Base-by-base conservation (phyloP, 2,888 invertebrate genomes). In the Hecatera dysodea region DNA sequence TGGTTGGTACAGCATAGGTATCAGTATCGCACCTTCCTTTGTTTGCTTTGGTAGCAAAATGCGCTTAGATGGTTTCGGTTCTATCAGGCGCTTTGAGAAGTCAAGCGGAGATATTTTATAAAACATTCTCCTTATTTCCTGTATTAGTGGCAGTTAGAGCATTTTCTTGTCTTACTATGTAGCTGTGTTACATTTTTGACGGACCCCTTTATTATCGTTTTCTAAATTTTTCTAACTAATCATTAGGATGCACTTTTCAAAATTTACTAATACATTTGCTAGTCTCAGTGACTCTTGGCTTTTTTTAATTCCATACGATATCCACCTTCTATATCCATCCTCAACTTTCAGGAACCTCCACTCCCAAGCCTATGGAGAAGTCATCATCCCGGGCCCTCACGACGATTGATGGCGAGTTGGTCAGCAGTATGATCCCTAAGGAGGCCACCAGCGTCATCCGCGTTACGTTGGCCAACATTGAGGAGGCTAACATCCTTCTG, bases 401-500 rank as follows among this genome's bases (percentile, higher is more conserved):
- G 50, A 93, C 92, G 67, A 94, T 95, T 69, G 95, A 96, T 71
- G 95, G 96, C 0, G 96, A 96, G 84, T 90, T 96, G 81, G 94
- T 92, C 50, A 93, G 93, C 90, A 94, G 94, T 85, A 96, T 96
- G 95, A 90, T 95, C 64, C 96, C 96, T 9, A 94, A 96, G 82
- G 97, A 97, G 78, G 96, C 96, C 11, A 96, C 96, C 71, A 97
- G 97, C 77, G 97, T 97, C 15, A 96, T 98, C 53, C 96, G 98
- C 72, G 96, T 98, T 69, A 98, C 98, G 1, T 93, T 98, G 80
- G 98, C 98, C 70, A 97, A 97, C 70, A 96, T 98, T 78, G 98
- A 98, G 83, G 98, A 98, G 88, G 97, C 97, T 84, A 98, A 98
- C 91, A 97, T 97, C 86, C 95, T 98, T 67, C 96, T 98, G 70